Evolutionary conservation across 35 echinoderm and acorn worm genomes (phyloP), one percentile per base, ranked within the genome.

Genomic region (Apostichopus parvimensis): DNA sequence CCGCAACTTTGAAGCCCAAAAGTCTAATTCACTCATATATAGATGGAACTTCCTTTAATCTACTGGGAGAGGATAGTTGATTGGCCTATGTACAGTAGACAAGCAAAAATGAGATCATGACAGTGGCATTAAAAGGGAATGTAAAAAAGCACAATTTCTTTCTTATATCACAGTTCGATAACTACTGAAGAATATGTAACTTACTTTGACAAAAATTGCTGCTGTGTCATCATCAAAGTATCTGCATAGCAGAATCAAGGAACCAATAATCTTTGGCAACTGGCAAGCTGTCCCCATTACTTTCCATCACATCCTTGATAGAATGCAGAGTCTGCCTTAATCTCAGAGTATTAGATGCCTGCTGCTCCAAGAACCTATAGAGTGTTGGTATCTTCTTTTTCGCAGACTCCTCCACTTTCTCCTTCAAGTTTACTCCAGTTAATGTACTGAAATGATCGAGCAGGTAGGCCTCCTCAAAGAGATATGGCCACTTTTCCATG

Each of bases 401-500:
- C 20, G 76, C 76, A n/a, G n/a, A 28, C n/a, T 78, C 76, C 76
- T 78, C 76, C 76, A 78, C 9, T 78, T 78, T 78, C 18, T 78
- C 76, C 9, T 78, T 78, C 76, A 78, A n/a, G n/a, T n/a, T n/a
- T n/a, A n/a, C n/a, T n/a, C n/a, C n/a, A 78, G 20, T n/a, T 78
- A 78, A 78, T 78, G 1, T 78, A 78, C 20, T 14, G n/a, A 78
- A 78, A 78, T 78, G 76, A 78, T 78, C 76, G 20, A 20, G 76
- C 18, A 78, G 76, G 25, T 78, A 78, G 76, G 76, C 17, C 20
- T 78, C 76, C 76, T 78, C 76, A 79, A 79, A 34, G n/a, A 79
- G 78, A 1, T 79, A 79, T 79, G 0, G 25, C 4, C 18, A 79
- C 78, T 6, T 79, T 28, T 79, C 1, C 78, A 79, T 79, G 18